Conservation (phyloP, 2,888 invertebrate genomes). For the Liopterus haemorrhoidalis region DNA sequence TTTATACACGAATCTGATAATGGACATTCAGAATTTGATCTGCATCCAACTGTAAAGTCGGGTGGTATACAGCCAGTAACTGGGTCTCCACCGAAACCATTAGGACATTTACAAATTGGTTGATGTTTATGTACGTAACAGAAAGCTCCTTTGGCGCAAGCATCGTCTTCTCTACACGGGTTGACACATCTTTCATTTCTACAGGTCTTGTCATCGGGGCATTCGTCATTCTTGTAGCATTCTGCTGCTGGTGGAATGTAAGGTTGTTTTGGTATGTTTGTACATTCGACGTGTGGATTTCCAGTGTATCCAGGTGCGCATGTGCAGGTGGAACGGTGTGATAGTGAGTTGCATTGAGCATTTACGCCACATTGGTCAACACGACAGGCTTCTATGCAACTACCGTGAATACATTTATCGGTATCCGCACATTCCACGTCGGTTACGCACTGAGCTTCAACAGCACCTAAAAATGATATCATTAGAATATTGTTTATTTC, state of each 20-base stretch:
- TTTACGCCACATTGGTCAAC: conserved; percentile 75
- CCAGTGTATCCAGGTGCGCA: conserved; percentile 74
- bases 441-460: conserved; percentile 57
- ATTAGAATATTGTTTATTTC: conserved; percentile 4
- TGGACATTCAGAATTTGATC: conserved; percentile 74
- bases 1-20: conserved; percentile 79
- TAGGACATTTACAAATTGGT: conserved; percentile 75
- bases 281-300: conserved; percentile 73
- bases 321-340: conserved; percentile 70
- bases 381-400: conserved; percentile 73
- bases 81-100: conserved; percentile 69
- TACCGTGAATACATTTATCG: conserved; percentile 69
- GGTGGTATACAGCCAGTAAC: conserved; percentile 69
- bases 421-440: conserved; percentile 70
- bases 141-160: conserved; percentile 74
- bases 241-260: conserved; percentile 51
- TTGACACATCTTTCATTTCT: conserved; percentile 70
- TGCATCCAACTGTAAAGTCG: conserved; percentile 70
- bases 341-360: conserved; percentile 69
- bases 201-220: conserved; percentile 67
- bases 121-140: conserved; percentile 73
- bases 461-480: conserved; percentile 41
- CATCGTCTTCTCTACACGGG: conserved; percentile 62
- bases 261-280: conserved; percentile 47
- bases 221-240: conserved; percentile 74